phyloP scores from a whole-genome alignment of 2,113 vertebrate genomes.

The Struthidea cinerea region DNA sequence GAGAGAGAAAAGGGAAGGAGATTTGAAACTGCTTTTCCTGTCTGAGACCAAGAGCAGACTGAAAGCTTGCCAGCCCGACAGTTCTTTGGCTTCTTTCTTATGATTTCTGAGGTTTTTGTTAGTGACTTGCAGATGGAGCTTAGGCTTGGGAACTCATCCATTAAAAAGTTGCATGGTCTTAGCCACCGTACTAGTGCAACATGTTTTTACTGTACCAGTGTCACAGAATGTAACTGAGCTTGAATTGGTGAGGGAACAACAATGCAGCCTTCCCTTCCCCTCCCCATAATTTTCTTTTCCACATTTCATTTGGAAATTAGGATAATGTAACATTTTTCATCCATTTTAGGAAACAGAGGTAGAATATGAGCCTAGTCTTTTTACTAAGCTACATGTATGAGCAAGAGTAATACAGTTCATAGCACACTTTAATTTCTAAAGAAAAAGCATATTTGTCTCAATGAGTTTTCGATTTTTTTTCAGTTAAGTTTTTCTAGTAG shows the following conservation, averaged over 20 bases:
- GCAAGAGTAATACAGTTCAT: not conserved
- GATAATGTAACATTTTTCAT: not conserved
- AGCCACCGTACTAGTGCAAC: conserved; percentile 49
- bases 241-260: conserved; percentile 13
- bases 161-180: conserved; percentile 64
- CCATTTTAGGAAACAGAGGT: not conserved
- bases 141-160: conserved; percentile 61
- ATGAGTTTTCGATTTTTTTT: not conserved
- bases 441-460: not conserved
- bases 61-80: conserved; percentile 23
- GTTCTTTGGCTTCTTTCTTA: conserved; percentile 44
- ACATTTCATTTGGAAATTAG: not conserved
- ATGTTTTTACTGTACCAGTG: conserved; percentile 55
- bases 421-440: not conserved
- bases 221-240: conserved; percentile 53
- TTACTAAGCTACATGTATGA: not conserved
- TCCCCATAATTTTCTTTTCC: not conserved
- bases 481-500: not conserved
- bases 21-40: conserved; percentile 55
- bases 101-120: conserved; percentile 59
- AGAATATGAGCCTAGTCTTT: not conserved
- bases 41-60: conserved; percentile 42
- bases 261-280: not conserved
- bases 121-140: conserved; percentile 68
- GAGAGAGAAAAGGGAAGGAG: not conserved